Conservation (phyloP, 2,113 vertebrate genomes). For the Brachionichthys hirsutus region DNA sequence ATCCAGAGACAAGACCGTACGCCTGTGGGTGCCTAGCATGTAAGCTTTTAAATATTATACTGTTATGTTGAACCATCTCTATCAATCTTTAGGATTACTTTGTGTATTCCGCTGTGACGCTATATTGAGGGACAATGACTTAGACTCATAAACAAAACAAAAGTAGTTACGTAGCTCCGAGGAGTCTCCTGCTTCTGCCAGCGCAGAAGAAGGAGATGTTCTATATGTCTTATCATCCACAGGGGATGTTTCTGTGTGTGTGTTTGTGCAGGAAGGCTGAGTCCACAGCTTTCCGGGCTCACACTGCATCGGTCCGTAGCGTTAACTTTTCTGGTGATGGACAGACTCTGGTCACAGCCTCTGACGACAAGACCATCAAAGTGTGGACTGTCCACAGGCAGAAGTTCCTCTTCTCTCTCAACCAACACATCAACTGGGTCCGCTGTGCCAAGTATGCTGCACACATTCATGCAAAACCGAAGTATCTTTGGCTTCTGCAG, state of each 20-base stretch:
- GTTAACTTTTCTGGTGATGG: conserved; percentile 92
- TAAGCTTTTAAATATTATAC: conserved; percentile 68
- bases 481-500: background rate
- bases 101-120: background rate
- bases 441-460: conserved; percentile 90
- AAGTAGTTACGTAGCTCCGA: too few relatives aligned
- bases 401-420: conserved; percentile 94
- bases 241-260: conserved; percentile 11
- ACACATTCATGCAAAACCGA: background rate
- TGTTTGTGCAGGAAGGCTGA: conserved; percentile 85
- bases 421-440: conserved; percentile 97
- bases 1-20: conserved; percentile 94
- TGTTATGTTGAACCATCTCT: background rate
- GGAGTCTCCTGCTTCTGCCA: conserved; percentile 1
- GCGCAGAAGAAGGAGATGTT: conserved; percentile 6
- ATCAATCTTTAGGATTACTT: background rate
- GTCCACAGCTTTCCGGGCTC: conserved; percentile 89
- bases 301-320: conserved; percentile 88
- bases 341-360: conserved; percentile 90
- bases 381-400: conserved; percentile 94
- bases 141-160: conserved; percentile 24
- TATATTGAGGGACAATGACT: background rate
- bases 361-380: conserved; percentile 95
- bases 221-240: conserved; percentile 14
- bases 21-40: conserved; percentile 94